Base-by-base conservation (phyloP, 1,140 invertebrate genomes). In the Halyomorpha halys region DNA sequence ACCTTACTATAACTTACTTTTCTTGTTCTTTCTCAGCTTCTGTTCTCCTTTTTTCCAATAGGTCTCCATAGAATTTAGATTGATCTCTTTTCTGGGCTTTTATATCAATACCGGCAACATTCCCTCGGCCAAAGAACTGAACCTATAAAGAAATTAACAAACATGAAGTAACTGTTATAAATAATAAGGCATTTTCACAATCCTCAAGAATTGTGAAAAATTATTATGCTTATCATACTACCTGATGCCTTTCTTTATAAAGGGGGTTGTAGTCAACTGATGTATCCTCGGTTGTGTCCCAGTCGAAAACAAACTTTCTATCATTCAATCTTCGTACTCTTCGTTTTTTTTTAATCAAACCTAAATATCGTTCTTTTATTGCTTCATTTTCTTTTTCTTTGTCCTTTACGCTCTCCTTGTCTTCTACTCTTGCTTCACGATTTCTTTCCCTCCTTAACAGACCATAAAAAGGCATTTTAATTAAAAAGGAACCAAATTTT, bases 241-340 rank as follows among this genome's bases (percentile, higher is more conserved):
- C 87, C 75, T 95, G 88, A 79, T 97, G 94, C 59, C 90, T 82
- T 69, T 97, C 92, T 75, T 98, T 98, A 71, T 99, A 99, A 3
- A 99, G 78, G 66, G 84, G 83, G 76, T 99, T 99, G 71, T 99
- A 99, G 81, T 99, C 97, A 67, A 89, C 86, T 18, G 93, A 95
- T 0, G 97, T 99, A 71, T 99, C 97, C 76, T 99, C 97, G 0
- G 87, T 87, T 4, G 94, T 94, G 79, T 99, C 97, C 97, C 97
- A 99, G 78, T 99, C 97, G 78, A 99, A 99, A 0, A 99, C 96
- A 82, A 99, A 99, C 78, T 99, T 99, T 6, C 96, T 79, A 73
- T 99, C 97, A 78, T 99, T 99, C 4, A 98, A 76, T 67, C 95
- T 80, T 39, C 97, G 78, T 0, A 97, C 89, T 49, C 92, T 79